Base-by-base conservation (phyloP, 2,888 invertebrate species). In the Lycia hirtaria region DNA sequence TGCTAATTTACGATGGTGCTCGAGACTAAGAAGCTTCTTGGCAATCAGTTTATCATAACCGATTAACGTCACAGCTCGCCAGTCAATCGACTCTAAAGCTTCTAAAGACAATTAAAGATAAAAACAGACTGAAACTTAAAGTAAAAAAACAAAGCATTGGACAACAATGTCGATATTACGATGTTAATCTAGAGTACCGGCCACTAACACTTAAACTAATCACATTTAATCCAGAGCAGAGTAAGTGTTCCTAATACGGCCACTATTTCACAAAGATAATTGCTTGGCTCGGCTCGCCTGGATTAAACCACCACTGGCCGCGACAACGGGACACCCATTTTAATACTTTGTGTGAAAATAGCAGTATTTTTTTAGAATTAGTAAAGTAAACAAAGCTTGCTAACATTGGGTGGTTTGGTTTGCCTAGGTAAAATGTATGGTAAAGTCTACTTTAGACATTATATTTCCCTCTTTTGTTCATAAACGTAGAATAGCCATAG, bases 221-320 rank as follows among this genome's bases (percentile, higher is more conserved):
- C 88, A 83, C 63, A 72, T 78, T 81, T 83, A 85, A 89, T 83
- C 85, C 79, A 62, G 80, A 78, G 83, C 85, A 76, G 84, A 85
- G 85, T 88, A 87, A 88, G 84, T 85, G 83, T 80, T 82, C 68
- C 83, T 86, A 88, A 87, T 86, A 82, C 84, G 72, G 77, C 73
- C 85, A 85, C 84, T 87, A 89, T 88, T 89, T 89, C 82, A 86
- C 82, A 79, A 81, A 86, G 88, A 88, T 90, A 89, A 90, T 89
- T 90, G 87, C 83, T 82, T 80, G 82, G 84, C 81, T 76, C 78
- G 81, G 76, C 75, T 72, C 71, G 73, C 73, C 74, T 69, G 75
- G 83, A 85, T 85, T 85, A 85, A 75, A 38, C 17, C 26, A 15
- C 38, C 35, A 26, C 44, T 64, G 67, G 62, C 65, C 65, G 71